Conservation (phyloP, 2,797 vertebrate species). For the Rhynchonycteris naso region DNA sequence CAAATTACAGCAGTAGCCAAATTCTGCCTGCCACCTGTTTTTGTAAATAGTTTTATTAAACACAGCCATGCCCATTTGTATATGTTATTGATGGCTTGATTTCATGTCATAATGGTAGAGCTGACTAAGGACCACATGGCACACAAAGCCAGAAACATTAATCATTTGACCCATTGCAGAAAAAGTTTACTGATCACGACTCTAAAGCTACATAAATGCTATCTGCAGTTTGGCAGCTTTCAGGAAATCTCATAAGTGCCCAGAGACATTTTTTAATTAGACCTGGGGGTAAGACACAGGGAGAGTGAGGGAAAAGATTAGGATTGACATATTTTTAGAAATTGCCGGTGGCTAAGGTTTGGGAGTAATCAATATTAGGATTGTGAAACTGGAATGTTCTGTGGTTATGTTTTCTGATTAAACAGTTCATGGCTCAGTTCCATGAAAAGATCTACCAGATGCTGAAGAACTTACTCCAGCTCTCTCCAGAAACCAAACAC, state of each 20-base stretch:
- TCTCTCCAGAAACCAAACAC: conserved; percentile 95
- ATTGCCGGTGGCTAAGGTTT: conserved; percentile 31
- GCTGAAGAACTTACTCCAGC: conserved; percentile 95
- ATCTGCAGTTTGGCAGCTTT: neutral
- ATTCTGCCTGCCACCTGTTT: neutral
- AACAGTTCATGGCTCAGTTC: conserved; percentile 97
- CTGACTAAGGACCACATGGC: neutral
- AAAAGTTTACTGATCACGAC: neutral
- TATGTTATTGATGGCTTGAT: neutral
- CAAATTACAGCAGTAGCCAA: conserved; percentile 22
- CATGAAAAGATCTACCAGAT: conserved; percentile 97
- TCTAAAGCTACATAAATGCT: neutral
- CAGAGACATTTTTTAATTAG: conserved; percentile 15
- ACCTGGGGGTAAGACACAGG: neutral
- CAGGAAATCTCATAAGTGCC: neutral
- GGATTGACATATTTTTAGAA: conserved; percentile 46
- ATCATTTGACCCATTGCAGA: neutral
- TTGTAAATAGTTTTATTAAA: conserved; percentile 28
- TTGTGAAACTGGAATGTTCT: conserved; percentile 58
- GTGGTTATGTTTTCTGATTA: conserved; percentile 79
- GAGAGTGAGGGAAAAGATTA: conserved; percentile 5
- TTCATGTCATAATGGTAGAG: neutral
- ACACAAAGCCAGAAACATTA: conserved; percentile 19
- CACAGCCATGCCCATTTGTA: neutral
- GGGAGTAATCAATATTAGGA: conserved; percentile 17